Evolutionary conservation across 2,888 invertebrate species (phyloP).

Genomic region (Malthinus seriepunctatus): DNA sequence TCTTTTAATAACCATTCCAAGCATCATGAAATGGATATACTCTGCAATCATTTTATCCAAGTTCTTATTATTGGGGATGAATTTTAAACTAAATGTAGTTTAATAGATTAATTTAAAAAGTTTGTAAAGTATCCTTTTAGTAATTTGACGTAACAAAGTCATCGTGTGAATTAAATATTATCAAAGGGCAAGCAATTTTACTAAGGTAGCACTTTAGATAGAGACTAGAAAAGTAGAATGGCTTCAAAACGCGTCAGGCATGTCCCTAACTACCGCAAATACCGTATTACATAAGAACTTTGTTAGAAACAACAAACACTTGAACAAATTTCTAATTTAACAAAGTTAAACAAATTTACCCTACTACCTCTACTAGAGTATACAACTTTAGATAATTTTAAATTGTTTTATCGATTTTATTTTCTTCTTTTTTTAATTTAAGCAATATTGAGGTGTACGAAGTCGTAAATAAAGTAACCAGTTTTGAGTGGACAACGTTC

Average conservation of each 20-base stretch:
- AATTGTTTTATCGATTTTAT: background rate
- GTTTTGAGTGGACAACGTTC: slow-evolving; percentile 9
- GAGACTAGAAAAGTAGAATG: slow-evolving; percentile 23
- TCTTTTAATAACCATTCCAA: too few relatives aligned
- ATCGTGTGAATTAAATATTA: slow-evolving; percentile 2
- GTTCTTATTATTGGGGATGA: too few relatives aligned
- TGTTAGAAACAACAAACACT: slow-evolving; percentile 9
- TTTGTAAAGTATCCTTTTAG: too few relatives aligned
- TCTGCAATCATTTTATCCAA: too few relatives aligned
- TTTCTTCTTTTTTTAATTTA: slow-evolving; percentile 2
- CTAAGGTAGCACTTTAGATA: slow-evolving; percentile 27
- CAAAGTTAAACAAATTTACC: background rate
- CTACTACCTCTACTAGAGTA: too few relatives aligned
- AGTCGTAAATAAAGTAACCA: background rate
- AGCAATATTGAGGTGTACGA: background rate
- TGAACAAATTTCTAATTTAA: slow-evolving; percentile 2
- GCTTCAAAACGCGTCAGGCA: slow-evolving; percentile 24
- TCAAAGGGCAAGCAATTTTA: slow-evolving; percentile 23
- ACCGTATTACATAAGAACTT: slow-evolving; percentile 22
- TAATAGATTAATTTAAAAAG: too few relatives aligned
- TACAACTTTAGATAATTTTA: too few relatives aligned
- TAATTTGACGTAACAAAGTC: slow-evolving; percentile 1
- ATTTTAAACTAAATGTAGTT: too few relatives aligned
- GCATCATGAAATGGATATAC: too few relatives aligned
- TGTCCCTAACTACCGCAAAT: slow-evolving; percentile 24